Percentiles rank a stretch among this genome's conserved stretches.
phyloP scores from a whole-genome alignment of 92 coral and sea anemone species.

The Isaurus tuberculatus region DNA sequence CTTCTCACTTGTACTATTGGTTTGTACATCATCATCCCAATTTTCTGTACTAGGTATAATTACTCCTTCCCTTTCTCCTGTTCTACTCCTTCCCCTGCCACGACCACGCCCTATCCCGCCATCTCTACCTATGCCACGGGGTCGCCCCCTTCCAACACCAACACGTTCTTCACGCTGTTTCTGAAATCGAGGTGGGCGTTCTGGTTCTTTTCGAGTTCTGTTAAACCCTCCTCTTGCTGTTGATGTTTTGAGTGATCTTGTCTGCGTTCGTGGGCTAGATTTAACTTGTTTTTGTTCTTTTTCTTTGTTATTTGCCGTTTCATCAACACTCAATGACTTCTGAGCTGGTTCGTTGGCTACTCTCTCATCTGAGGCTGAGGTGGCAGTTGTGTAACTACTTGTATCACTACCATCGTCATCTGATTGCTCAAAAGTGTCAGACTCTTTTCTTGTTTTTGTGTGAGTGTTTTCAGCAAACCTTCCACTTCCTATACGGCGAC shows the following conservation, averaged over 20 bases:
- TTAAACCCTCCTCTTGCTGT: constrained; percentile 65
- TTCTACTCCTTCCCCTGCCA: constrained; percentile 75
- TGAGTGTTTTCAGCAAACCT: constrained; percentile 63
- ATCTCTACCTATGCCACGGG: constrained; percentile 62
- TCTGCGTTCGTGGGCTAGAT: constrained; percentile 42
- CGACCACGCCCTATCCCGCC: constrained; percentile 63
- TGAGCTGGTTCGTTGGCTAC: constrained; percentile 48
- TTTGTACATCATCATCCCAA: constrained; percentile 86
- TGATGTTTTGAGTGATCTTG: constrained; percentile 64
- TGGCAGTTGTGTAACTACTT: constrained; percentile 89
- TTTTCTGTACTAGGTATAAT: constrained; percentile 83
- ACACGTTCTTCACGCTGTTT: constrained; percentile 92
- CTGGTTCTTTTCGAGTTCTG: constrained; percentile 77
- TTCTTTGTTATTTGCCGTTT: constrained; percentile 58
- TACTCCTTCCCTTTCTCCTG: constrained; percentile 44
- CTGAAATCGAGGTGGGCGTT: constrained; percentile 97
- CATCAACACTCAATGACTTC: constrained; percentile 45
- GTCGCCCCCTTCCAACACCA: constrained; percentile 69
- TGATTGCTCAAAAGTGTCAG: constrained; percentile 71
- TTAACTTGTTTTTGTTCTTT: constrained; percentile 41
- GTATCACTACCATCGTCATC: constrained; percentile 88
- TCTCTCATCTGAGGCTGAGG: constrained; percentile 92
- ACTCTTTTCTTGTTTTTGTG: constrained; percentile 56
- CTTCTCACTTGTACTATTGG: constrained; percentile 37
- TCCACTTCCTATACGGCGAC: constrained; percentile 83